These are phyloP conservation scores for Vollenhovia emeryi DNA, from an alignment of 1,140 invertebrate species.

Conservation along the genomic window DNA sequence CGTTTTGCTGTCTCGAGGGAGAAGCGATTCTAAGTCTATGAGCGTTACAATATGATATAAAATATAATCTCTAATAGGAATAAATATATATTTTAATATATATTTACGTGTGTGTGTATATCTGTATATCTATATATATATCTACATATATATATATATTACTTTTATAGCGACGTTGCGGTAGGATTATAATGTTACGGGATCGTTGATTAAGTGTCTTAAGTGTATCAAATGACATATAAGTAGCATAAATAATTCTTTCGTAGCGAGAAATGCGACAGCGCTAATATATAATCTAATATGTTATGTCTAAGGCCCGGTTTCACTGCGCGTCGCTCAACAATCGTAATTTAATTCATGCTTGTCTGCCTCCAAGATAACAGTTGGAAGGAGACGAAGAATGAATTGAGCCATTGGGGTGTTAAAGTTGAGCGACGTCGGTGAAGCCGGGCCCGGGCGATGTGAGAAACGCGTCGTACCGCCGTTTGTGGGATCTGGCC, in stretches of 20 bases:
- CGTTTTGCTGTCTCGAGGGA: neutral
- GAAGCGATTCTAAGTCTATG: neutral
- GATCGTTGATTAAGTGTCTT: neutral
- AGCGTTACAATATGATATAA: conserved; percentile 17
- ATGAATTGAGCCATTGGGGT: too few species aligned
- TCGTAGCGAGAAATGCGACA: neutral
- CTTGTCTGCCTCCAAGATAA: too few species aligned
- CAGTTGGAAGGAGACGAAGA: too few species aligned
- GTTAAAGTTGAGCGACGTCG: too few species aligned
- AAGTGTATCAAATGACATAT: neutral
- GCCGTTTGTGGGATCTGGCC: neutral
- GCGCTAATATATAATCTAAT: too few species aligned
- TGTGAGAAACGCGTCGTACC: conserved; percentile 18
- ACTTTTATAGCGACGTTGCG: conserved; percentile 16
- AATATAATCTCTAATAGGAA: conserved; percentile 51
- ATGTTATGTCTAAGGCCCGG: conserved; percentile 5
- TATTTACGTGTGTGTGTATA: too few species aligned
- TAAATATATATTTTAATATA: conserved; percentile 24
- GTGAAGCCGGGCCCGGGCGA: too few species aligned
- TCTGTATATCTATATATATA: neutral
- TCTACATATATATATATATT: conserved; percentile 3
- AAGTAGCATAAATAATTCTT: conserved; percentile 26
- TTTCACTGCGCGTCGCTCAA: too few species aligned
- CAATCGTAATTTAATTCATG: too few species aligned
- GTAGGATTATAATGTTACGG: neutral